Evolutionary conservation across 2,113 vertebrate species (phyloP).

Genomic region (Passer montanus): DNA sequence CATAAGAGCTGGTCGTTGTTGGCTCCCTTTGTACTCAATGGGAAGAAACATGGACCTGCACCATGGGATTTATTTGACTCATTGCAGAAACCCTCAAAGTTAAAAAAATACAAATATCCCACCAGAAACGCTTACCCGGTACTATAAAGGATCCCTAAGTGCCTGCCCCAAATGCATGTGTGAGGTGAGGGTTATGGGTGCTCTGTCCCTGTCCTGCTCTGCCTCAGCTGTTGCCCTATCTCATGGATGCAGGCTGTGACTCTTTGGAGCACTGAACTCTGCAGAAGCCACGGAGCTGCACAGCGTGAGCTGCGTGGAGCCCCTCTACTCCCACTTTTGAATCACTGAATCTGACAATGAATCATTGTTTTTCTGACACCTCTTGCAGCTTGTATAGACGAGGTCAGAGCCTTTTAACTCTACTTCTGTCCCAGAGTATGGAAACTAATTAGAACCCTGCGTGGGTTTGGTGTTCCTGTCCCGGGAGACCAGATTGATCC

Average conservation of each 20-base stretch:
- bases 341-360: background rate
- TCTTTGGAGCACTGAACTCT: background rate
- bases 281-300: background rate
- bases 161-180: background rate
- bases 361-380: background rate
- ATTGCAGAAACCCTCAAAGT: background rate
- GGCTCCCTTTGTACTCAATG: background rate
- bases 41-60: background rate
- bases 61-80: background rate
- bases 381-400: background rate
- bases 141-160: background rate
- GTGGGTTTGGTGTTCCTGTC: background rate
- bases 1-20: background rate
- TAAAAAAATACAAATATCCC: background rate
- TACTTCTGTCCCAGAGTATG: background rate
- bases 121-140: background rate
- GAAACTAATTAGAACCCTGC: background rate
- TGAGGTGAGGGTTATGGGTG: rapidly evolving
- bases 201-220: background rate
- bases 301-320: rapidly evolving
- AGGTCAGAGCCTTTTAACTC: background rate
- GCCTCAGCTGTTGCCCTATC: background rate
- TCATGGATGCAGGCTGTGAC: background rate
- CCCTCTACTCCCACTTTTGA: background rate
- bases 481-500: background rate